phyloP scores from a whole-genome alignment of 2,888 invertebrate species.

The Andrena flavipes region DNA sequence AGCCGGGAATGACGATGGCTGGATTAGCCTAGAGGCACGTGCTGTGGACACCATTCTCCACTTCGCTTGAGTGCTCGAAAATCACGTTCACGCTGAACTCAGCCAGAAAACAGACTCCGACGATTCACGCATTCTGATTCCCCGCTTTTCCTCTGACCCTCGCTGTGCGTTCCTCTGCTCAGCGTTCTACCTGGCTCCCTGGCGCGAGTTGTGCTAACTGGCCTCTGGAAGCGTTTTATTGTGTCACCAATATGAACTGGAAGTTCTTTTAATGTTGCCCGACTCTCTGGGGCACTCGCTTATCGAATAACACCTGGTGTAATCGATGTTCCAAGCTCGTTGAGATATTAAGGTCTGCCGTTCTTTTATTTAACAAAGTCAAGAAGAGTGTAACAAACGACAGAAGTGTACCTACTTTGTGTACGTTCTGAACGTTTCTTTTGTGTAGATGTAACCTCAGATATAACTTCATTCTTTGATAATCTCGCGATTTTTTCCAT shows the following conservation, averaged over 20 bases:
- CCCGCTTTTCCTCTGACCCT: slow-evolving; percentile 8
- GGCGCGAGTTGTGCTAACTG: background rate
- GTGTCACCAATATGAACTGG: background rate
- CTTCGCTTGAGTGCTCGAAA: slow-evolving; percentile 81
- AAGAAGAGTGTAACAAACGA: no score
- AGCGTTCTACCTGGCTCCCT: background rate
- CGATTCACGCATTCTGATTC: slow-evolving; percentile 70
- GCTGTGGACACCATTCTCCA: slow-evolving; percentile 81
- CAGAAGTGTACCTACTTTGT: background rate
- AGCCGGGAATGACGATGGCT: slow-evolving; percentile 76
- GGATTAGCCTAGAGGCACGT: slow-evolving; percentile 80
- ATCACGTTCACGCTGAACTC: slow-evolving; percentile 78
- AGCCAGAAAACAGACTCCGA: slow-evolving; percentile 74
- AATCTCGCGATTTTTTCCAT: no score
- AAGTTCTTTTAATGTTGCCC: background rate
- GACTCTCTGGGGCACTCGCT: background rate
- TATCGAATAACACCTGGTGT: background rate
- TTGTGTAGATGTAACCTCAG: no score
- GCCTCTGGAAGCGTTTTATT: slow-evolving; percentile 3
- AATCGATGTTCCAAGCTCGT: background rate
- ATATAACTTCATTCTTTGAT: no score
- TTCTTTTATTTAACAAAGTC: background rate
- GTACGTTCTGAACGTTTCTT: background rate
- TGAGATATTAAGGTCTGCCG: background rate
- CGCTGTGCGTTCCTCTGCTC: slow-evolving; percentile 35